Conservation (phyloP, 2,113 vertebrate genomes). For the Etia nguti region DNA sequence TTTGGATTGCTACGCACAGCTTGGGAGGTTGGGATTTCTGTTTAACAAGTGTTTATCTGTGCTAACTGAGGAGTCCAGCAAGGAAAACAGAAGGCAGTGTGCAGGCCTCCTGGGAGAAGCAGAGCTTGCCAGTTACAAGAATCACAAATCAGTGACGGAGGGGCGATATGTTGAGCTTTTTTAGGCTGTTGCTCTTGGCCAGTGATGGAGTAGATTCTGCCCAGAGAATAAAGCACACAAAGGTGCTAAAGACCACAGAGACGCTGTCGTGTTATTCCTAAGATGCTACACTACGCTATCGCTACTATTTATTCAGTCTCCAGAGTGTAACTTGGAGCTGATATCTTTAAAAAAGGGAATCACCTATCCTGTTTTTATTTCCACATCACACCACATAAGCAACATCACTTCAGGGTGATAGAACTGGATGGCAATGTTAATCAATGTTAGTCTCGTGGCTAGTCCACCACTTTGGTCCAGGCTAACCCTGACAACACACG, state of each 20-base stretch:
- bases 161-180: slow-evolving; percentile 1
- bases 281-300: not conserved
- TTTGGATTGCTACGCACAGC: slow-evolving; percentile 17
- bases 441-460: not conserved
- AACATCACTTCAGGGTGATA: not conserved
- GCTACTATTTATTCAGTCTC: not conserved
- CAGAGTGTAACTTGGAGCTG: not conserved
- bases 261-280: not conserved
- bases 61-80: slow-evolving; percentile 15
- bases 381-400: not conserved
- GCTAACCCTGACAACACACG: not conserved
- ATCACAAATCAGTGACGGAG: slow-evolving; percentile 38
- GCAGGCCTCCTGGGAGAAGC: slow-evolving; percentile 21
- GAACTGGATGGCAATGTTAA: not conserved
- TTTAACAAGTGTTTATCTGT: slow-evolving; percentile 56
- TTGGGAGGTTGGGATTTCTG: slow-evolving; percentile 18
- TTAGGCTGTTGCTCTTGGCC: not conserved
- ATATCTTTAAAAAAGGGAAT: not conserved
- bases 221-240: not conserved
- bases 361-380: not conserved
- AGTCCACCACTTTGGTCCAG: not conserved
- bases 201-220: not conserved
- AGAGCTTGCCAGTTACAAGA: slow-evolving; percentile 25
- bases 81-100: slow-evolving; percentile 23
- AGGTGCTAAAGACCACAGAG: not conserved